Evolutionary conservation across 2,888 invertebrate species (phyloP).

Genomic region (Thymelicus lineola): DNA sequence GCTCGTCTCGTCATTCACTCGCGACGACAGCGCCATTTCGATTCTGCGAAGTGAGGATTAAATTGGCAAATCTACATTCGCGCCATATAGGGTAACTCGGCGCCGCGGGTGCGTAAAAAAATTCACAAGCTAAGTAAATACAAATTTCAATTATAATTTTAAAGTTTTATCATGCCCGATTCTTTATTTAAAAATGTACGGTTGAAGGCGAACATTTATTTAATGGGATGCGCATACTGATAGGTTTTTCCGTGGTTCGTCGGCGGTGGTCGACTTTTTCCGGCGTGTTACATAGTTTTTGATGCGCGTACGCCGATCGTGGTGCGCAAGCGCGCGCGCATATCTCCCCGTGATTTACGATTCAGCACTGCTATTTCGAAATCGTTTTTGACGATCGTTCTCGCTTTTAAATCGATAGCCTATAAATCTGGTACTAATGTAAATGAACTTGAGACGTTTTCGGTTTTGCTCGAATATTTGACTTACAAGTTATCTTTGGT

Average conservation of each 20-base stretch:
- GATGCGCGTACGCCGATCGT: slow-evolving; percentile 58
- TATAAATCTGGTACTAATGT: slow-evolving; percentile 82
- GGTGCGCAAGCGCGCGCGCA: slow-evolving; percentile 51
- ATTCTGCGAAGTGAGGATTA: slow-evolving; percentile 71
- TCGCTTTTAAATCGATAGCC: slow-evolving; percentile 70
- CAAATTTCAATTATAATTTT: slow-evolving; percentile 82
- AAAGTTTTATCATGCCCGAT: slow-evolving; percentile 76
- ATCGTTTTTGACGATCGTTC: slow-evolving; percentile 70
- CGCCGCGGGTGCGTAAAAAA: slow-evolving; percentile 72
- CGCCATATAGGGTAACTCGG: slow-evolving; percentile 69
- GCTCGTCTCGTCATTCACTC: slow-evolving; percentile 43
- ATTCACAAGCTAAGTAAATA: slow-evolving; percentile 71
- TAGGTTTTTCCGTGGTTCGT: slow-evolving; percentile 71
- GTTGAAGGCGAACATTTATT: slow-evolving; percentile 64
- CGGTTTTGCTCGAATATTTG: slow-evolving; percentile 38
- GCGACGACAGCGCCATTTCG: slow-evolving; percentile 57
- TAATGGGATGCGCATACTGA: slow-evolving; percentile 80
- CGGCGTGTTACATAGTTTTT: slow-evolving; percentile 72
- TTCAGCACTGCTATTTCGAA: slow-evolving; percentile 70
- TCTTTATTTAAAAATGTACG: slow-evolving; percentile 69
- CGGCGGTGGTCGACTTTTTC: slow-evolving; percentile 80
- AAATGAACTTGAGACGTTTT: slow-evolving; percentile 74
- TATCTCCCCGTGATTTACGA: slow-evolving; percentile 72
- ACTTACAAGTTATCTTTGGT: slow-evolving; percentile 16
- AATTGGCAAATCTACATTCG: slow-evolving; percentile 77